phyloP scores from a whole-genome alignment of 2,797 vertebrate genomes.

The Notoglanidium macrostoma region DNA sequence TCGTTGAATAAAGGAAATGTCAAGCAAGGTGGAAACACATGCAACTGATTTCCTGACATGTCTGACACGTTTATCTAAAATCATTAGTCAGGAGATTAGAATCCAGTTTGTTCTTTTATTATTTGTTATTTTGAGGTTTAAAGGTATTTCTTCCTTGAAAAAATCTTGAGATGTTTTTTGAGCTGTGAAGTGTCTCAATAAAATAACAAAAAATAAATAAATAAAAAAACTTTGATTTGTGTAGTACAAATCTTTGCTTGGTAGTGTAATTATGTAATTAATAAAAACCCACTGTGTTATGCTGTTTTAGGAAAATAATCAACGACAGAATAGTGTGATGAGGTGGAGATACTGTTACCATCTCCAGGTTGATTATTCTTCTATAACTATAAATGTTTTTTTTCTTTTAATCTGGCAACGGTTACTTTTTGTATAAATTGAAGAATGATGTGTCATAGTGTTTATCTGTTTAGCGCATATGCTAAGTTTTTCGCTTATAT shows the following conservation, averaged over 20 bases:
- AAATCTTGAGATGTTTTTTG: neutral
- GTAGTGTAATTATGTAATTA: neutral
- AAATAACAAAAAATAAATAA: no score
- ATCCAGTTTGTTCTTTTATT: neutral
- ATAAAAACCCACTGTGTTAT: no score
- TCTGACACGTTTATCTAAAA: neutral
- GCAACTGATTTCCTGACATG: neutral
- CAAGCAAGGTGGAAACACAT: neutral
- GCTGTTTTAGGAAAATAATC: neutral
- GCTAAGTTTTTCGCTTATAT: no score
- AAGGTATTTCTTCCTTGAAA: neutral
- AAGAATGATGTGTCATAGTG: neutral
- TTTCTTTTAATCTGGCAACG: neutral
- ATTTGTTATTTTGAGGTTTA: conserved; percentile 1
- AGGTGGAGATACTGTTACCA: neutral
- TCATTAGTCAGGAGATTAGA: neutral
- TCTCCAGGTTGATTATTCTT: neutral
- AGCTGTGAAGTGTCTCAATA: neutral
- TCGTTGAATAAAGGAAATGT: conserved; percentile 16
- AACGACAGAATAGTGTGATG: neutral
- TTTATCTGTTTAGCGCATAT: neutral
- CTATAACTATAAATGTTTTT: neutral
- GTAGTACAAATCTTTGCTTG: neutral
- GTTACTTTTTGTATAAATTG: neutral
- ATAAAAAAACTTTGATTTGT: neutral